Conservation (phyloP, 2,797 vertebrate species). For the Diglossa cyanea region DNA sequence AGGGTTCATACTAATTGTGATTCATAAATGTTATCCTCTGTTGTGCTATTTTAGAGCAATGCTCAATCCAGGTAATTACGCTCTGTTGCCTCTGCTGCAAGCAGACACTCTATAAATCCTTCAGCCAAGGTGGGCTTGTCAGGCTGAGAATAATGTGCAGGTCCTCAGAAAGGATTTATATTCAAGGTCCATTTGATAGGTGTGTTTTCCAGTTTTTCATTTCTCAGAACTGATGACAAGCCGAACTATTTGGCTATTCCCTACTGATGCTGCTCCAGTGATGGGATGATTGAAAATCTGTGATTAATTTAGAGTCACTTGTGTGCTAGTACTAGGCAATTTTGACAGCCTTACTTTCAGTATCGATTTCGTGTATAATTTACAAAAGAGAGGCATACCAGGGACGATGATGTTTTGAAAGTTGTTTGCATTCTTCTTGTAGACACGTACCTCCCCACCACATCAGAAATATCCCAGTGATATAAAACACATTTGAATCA, state of each 20-base stretch:
- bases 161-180: conserved; percentile 70
- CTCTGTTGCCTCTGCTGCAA: conserved; percentile 39
- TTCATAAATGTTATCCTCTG: conserved; percentile 58
- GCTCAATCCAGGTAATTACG: conserved; percentile 65
- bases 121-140: conserved; percentile 59
- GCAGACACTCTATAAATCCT: conserved; percentile 67
- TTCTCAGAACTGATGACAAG: conserved; percentile 68
- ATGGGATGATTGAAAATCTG: conserved; percentile 68
- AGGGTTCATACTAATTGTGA: conserved; percentile 57
- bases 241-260: conserved; percentile 66
- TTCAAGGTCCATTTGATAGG: conserved; percentile 44
- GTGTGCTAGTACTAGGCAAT: conserved; percentile 49
- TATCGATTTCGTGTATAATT: conserved; percentile 69
- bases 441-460: rapidly evolving
- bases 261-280: conserved; percentile 38
- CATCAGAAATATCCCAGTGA: neutral
- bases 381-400: conserved; percentile 8
- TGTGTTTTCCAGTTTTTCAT: conserved; percentile 62
- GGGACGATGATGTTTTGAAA: conserved; percentile 2
- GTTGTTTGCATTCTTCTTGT: neutral
- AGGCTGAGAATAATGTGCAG: conserved; percentile 60
- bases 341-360: conserved; percentile 64
- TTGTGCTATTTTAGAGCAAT: conserved; percentile 61
- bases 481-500: neutral
- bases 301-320: conserved; percentile 72